Percentiles rank a stretch among this genome's conserved stretches.
These are phyloP conservation scores for Steromphala cineraria DNA, from an alignment of 2,888 invertebrate species.

Conservation along the genomic window DNA sequence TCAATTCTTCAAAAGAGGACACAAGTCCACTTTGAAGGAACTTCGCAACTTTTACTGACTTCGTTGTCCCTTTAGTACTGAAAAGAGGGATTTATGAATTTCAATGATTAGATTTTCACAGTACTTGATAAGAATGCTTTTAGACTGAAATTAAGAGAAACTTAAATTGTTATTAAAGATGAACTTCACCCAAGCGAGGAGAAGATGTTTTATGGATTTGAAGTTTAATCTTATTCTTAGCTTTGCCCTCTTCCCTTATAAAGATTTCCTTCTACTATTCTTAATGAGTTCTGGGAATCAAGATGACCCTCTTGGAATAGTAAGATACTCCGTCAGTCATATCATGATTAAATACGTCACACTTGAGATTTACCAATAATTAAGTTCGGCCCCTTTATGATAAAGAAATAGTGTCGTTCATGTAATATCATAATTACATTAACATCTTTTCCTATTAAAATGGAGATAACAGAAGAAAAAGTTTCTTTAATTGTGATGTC, in stretches of 20 bases:
- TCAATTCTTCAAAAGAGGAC: neutral
- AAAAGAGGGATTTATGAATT: neutral
- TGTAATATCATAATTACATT: too few species aligned
- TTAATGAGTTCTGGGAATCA: too few species aligned
- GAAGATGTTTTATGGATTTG: neutral
- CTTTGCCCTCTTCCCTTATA: neutral
- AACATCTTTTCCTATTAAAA: too few species aligned
- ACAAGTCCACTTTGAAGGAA: neutral
- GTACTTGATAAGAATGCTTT: neutral
- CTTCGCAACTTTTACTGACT: neutral
- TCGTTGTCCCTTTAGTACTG: neutral
- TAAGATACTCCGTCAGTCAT: too few species aligned
- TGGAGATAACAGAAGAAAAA: too few species aligned
- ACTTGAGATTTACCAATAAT: too few species aligned
- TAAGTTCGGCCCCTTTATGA: too few species aligned
- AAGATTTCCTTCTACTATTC: neutral
- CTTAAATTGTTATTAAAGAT: neutral
- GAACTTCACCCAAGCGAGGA: neutral
- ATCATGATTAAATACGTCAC: too few species aligned
- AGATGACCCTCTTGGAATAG: too few species aligned
- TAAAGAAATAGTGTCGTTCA: too few species aligned
- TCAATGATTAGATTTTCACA: conserved; percentile 5
- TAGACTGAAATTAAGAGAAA: neutral
- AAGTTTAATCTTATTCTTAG: neutral
- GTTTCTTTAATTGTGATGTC: too few species aligned